Percentiles rank a stretch among this genome's conserved stretches.
These are phyloP conservation scores for Neria commutata DNA, from an alignment of 2,888 invertebrate genomes.

Conservation along the genomic window DNA sequence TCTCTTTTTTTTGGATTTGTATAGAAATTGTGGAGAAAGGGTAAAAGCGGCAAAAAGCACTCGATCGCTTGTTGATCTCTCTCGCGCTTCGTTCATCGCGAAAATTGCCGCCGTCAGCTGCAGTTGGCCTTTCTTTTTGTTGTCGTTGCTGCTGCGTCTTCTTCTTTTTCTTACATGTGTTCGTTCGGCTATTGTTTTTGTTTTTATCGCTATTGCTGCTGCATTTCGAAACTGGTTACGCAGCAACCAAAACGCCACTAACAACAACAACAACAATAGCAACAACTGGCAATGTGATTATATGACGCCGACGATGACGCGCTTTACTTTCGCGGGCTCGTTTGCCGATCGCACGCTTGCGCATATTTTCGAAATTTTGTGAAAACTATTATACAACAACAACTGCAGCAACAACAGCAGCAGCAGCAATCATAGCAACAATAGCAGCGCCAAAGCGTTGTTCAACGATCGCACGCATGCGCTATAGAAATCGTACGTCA, in stretches of 20 bases:
- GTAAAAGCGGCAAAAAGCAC: slow-evolving; percentile 50
- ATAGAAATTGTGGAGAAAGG: slow-evolving; percentile 57
- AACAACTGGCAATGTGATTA: neutral
- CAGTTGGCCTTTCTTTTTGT: neutral
- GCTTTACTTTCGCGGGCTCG: slow-evolving; percentile 3
- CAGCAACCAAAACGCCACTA: neutral
- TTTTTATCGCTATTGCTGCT: slow-evolving; percentile 10
- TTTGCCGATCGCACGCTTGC: neutral
- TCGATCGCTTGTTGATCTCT: no score
- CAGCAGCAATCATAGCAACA: slow-evolving; percentile 21
- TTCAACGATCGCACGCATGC: no score
- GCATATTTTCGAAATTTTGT: slow-evolving; percentile 18
- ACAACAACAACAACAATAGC: neutral
- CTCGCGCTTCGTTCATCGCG: slow-evolving; percentile 9
- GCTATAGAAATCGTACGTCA: no score
- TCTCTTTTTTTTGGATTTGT: slow-evolving; percentile 44
- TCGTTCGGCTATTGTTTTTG: neutral
- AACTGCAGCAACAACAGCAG: slow-evolving; percentile 18
- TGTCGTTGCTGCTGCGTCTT: neutral
- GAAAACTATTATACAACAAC: slow-evolving; percentile 31
- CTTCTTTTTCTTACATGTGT: no score
- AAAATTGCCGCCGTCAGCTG: no score
- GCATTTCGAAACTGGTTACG: slow-evolving; percentile 3
- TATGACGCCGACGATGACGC: neutral
- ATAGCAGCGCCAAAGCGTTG: no score